Percentiles rank a stretch among this genome's conserved stretches.
Conservation (phyloP, 2,113 vertebrate genomes). For the Xenus cinereus region DNA sequence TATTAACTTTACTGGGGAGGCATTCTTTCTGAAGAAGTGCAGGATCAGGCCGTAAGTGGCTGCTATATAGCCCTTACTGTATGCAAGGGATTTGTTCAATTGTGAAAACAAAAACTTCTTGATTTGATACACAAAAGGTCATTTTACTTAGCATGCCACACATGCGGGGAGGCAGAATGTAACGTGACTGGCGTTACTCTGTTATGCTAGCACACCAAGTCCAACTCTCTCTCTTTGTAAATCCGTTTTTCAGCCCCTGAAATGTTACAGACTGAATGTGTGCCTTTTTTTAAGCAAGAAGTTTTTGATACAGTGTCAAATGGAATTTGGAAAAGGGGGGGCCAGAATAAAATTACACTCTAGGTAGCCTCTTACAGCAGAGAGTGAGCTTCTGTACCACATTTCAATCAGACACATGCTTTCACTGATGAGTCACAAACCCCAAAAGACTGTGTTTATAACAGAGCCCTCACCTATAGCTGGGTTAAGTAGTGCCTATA, state of each 20-base stretch:
- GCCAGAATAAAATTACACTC: background rate
- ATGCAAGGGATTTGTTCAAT: slow-evolving; percentile 46
- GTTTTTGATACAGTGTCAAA: background rate
- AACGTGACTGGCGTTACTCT: background rate
- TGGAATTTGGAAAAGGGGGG: background rate
- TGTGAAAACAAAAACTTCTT: slow-evolving; percentile 60
- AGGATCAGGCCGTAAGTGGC: background rate
- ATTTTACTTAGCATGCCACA: slow-evolving; percentile 46
- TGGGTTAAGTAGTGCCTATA: background rate
- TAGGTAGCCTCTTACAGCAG: background rate
- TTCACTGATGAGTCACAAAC: background rate
- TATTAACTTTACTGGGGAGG: background rate
- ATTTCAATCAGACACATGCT: background rate
- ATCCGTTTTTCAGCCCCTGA: slow-evolving; percentile 48
- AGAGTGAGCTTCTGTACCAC: background rate
- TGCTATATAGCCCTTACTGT: slow-evolving; percentile 36
- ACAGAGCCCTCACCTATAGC: background rate
- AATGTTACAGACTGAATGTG: slow-evolving; percentile 12
- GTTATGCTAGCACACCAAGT: slow-evolving; percentile 25
- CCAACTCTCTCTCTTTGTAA: slow-evolving; percentile 46
- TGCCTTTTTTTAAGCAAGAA: background rate
- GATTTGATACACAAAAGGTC: slow-evolving; percentile 47
- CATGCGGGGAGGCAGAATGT: slow-evolving; percentile 29
- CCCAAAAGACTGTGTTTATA: background rate
- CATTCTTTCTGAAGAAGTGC: background rate